These are phyloP conservation scores for Hypena proboscidalis DNA, from an alignment of 2,888 invertebrate genomes.

Conservation along the genomic window DNA sequence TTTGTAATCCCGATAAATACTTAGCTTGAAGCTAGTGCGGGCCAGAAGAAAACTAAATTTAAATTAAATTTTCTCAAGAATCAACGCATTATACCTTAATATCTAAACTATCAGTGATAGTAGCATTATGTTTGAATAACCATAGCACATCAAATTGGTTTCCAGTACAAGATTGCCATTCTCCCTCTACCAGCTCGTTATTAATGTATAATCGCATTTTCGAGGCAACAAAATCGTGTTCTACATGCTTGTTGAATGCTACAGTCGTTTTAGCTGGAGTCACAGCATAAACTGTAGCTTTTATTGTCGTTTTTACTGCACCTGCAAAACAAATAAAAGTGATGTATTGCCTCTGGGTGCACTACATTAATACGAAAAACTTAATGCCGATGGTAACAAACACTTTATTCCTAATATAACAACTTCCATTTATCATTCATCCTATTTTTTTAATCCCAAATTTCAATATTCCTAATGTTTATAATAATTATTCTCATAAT, in stretches of 20 bases:
- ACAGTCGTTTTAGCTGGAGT: constrained; percentile 63
- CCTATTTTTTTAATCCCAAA: no score
- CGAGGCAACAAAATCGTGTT: constrained; percentile 51
- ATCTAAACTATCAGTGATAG: constrained; percentile 49
- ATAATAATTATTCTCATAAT: no score
- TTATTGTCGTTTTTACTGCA: constrained; percentile 71
- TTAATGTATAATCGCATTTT: constrained; percentile 60
- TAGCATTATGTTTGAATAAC: constrained; percentile 63
- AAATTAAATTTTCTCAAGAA: no score
- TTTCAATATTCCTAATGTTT: no score
- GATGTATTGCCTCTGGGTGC: no score
- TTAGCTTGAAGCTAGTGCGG: no score
- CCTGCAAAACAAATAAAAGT: constrained; percentile 58
- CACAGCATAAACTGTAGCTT: constrained; percentile 66
- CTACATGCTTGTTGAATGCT: constrained; percentile 71
- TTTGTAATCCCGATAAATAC: no score
- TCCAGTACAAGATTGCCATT: constrained; percentile 74
- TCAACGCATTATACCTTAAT: constrained; percentile 72
- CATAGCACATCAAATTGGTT: constrained; percentile 79
- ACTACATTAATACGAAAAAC: no score
- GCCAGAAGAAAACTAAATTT: no score
- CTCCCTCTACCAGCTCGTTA: constrained; percentile 52
- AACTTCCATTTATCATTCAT: no score
- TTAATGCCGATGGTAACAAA: no score
- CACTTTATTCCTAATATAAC: no score